A percentile compares a stretch with the other conserved stretches of the same genome.
Conservation (phyloP, 2,797 vertebrate species). For the Pipistrellus pipistrellus region DNA sequence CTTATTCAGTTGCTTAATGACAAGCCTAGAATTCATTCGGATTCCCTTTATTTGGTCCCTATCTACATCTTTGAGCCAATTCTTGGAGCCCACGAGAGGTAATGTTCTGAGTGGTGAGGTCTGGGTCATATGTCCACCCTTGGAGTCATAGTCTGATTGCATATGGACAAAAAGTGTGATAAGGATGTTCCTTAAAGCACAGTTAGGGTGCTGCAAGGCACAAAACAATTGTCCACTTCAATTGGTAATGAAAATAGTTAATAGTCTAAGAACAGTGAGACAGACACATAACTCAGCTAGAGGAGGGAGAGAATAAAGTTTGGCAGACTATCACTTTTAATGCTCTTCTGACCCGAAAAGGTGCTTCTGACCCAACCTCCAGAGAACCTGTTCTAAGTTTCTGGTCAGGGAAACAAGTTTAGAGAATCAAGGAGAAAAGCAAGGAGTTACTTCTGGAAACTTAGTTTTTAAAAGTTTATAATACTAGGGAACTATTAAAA, state of each 20-base stretch:
- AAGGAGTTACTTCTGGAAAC: not conserved
- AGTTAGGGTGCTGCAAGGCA: not conserved
- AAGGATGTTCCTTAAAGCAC: not conserved
- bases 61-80: not conserved
- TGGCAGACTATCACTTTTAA: not conserved
- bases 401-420: not conserved
- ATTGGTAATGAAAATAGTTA: not conserved
- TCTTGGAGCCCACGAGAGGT: not conserved
- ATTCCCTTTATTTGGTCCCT: not conserved
- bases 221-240: not conserved
- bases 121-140: not conserved
- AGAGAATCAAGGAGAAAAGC: not conserved
- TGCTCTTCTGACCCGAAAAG: not conserved
- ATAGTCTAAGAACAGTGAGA: not conserved
- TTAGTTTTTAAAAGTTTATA: not conserved
- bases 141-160: not conserved
- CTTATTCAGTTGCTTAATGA: not conserved
- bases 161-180: not conserved
- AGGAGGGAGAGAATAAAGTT: not conserved
- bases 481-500: not conserved
- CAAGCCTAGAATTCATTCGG: constrained; percentile 6
- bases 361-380: not conserved
- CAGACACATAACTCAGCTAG: not conserved
- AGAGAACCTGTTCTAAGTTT: constrained; percentile 28
- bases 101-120: not conserved